phyloP scores from a whole-genome alignment of 2,888 invertebrate species.

The Cosmia trapezina region DNA sequence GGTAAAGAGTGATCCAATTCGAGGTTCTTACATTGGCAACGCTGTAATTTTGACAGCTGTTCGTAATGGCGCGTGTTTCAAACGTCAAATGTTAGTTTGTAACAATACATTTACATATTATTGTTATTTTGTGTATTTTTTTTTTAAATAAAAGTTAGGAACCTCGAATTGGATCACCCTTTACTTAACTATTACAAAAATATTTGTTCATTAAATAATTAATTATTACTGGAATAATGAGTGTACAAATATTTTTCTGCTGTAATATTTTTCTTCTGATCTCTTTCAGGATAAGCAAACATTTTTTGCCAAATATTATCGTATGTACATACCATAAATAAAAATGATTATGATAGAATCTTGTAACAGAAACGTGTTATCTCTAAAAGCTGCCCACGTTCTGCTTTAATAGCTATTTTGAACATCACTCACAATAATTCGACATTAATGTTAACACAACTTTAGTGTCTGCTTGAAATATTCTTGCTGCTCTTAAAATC shows the following conservation, averaged over 20 bases:
- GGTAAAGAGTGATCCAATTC: too few species aligned
- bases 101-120: too few species aligned
- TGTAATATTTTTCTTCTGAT: background rate
- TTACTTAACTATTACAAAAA: too few species aligned
- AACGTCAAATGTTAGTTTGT: too few species aligned
- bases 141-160: too few species aligned
- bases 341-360: constrained; percentile 5
- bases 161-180: too few species aligned
- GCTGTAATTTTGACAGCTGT: too few species aligned
- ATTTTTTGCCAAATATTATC: constrained; percentile 11
- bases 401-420: constrained; percentile 3
- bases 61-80: too few species aligned
- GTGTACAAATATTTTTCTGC: background rate
- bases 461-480: constrained; percentile 6
- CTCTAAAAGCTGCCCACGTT: constrained; percentile 18
- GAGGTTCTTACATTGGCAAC: too few species aligned
- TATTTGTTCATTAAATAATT: too few species aligned
- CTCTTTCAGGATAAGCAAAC: constrained; percentile 9
- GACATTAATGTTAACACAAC: constrained; percentile 15
- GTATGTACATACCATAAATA: constrained; percentile 28
- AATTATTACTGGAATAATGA: too few species aligned
- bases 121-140: too few species aligned
- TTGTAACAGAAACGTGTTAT: constrained; percentile 19
- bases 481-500: constrained; percentile 11
- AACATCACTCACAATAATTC: constrained; percentile 38